A percentile compares a stretch with the other conserved stretches of the same genome.
Conservation (phyloP, 2,888 invertebrate species). For the Matsumyia berberina region DNA sequence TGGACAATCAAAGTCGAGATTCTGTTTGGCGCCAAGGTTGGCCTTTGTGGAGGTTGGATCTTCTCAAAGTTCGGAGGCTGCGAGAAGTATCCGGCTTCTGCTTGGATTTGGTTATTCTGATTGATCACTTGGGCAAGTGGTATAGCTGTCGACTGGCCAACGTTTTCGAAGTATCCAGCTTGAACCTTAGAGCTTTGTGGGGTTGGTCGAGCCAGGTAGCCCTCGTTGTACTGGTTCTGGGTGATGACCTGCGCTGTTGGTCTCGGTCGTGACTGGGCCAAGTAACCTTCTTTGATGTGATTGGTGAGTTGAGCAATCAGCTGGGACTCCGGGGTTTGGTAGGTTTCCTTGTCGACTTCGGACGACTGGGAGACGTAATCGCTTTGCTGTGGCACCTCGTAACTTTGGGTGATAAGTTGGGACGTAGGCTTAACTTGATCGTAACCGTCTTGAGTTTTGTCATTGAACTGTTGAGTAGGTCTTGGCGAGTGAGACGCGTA, state of each 20-base stretch:
- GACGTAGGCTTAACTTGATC: slow-evolving; percentile 19
- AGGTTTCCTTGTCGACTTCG: slow-evolving; percentile 46
- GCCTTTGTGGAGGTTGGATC: slow-evolving; percentile 23
- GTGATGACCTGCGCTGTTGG: slow-evolving; percentile 36
- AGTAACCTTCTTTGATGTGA: slow-evolving; percentile 51
- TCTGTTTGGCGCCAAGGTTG: slow-evolving; percentile 36
- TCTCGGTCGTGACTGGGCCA: slow-evolving; percentile 30
- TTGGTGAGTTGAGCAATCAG: slow-evolving; percentile 65
- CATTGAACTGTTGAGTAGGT: slow-evolving; percentile 42
- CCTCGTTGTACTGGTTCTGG: slow-evolving; percentile 33
- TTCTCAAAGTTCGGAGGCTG: slow-evolving; percentile 58
- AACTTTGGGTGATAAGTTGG: slow-evolving; percentile 22
- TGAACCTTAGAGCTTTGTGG: slow-evolving; percentile 43
- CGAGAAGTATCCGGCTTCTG: slow-evolving; percentile 56
- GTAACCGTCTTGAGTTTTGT: slow-evolving; percentile 23
- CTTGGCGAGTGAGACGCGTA: slow-evolving; percentile 18
- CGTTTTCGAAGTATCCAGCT: slow-evolving; percentile 5
- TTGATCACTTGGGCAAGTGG: slow-evolving; percentile 39
- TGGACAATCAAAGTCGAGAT: slow-evolving; percentile 39
- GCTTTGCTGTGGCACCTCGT: slow-evolving; percentile 11
- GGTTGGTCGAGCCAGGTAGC: slow-evolving; percentile 57
- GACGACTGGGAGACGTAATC: slow-evolving; percentile 48
- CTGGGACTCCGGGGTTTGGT: slow-evolving; percentile 60
- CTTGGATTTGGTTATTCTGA: slow-evolving; percentile 52
- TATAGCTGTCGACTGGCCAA: not conserved